Percentiles rank a stretch among this genome's conserved stretches.
phyloP scores from a whole-genome alignment of 2,113 vertebrate species.

The Datnioides undecimradiatus region DNA sequence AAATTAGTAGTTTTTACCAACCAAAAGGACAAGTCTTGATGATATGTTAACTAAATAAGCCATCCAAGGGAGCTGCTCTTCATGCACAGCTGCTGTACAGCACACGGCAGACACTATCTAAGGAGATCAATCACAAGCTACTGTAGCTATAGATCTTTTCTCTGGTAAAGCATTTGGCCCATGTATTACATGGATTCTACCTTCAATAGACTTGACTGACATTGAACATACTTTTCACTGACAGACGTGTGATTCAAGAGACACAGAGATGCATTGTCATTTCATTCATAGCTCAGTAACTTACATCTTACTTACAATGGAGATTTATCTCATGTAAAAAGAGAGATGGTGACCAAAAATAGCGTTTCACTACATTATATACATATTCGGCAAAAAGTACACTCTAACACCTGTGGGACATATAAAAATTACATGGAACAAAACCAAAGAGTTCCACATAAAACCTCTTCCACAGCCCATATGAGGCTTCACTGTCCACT shows the following conservation, averaged over 20 bases:
- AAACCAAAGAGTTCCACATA: background rate
- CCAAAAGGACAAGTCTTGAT: background rate
- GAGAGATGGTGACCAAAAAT: background rate
- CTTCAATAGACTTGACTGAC: background rate
- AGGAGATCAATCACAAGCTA: background rate
- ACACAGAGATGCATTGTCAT: background rate
- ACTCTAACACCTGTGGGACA: background rate
- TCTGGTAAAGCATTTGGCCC: background rate
- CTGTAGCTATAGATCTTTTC: background rate
- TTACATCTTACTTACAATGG: background rate
- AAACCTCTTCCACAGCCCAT: background rate
- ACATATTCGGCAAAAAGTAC: background rate
- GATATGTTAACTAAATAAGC: background rate
- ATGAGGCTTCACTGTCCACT: background rate
- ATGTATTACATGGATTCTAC: slow-evolving; percentile 2
- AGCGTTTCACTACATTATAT: background rate
- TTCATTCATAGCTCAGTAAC: background rate
- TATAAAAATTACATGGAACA: background rate
- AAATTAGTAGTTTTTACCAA: background rate
- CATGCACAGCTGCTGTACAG: background rate
- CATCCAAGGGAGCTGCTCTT: background rate
- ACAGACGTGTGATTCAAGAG: slow-evolving; percentile 13
- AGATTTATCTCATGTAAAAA: background rate
- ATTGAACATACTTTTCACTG: background rate
- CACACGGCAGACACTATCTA: background rate